Evolutionary conservation across 2,888 invertebrate genomes (phyloP).

Genomic region (Eupithecia subfuscata): DNA sequence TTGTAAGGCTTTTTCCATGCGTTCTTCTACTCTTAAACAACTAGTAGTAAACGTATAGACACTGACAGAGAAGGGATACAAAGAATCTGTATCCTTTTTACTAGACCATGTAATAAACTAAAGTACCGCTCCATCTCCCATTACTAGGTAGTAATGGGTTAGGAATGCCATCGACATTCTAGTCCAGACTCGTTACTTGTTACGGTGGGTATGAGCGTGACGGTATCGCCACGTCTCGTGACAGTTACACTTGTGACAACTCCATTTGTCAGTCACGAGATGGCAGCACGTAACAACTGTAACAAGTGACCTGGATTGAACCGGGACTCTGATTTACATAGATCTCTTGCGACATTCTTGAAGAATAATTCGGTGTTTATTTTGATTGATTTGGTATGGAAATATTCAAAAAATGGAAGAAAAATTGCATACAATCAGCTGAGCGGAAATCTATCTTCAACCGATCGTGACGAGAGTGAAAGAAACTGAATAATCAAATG

Average conservation of each 20-base stretch:
- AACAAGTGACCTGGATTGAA: conserved; percentile 21
- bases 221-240: background rate
- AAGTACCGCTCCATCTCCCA: no score
- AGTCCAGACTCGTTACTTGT: background rate
- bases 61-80: no score
- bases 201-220: background rate
- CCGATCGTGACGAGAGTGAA: background rate
- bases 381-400: conserved; percentile 1
- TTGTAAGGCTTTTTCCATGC: no score
- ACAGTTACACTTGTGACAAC: conserved; percentile 28
- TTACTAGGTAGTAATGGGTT: background rate
- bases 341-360: background rate
- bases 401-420: background rate
- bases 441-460: background rate
- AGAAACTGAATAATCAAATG: background rate
- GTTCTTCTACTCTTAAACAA: background rate
- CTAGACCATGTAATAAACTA: background rate
- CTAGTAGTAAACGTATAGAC: no score
- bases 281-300: conserved; percentile 21
- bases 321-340: background rate
- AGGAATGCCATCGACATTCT: background rate
- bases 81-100: background rate
- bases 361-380: conserved; percentile 2
- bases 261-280: conserved; percentile 35
- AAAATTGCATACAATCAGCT: background rate